Evolutionary conservation across 1,140 invertebrate species (phyloP).

Genomic region (Cyclargus thomasi): DNA sequence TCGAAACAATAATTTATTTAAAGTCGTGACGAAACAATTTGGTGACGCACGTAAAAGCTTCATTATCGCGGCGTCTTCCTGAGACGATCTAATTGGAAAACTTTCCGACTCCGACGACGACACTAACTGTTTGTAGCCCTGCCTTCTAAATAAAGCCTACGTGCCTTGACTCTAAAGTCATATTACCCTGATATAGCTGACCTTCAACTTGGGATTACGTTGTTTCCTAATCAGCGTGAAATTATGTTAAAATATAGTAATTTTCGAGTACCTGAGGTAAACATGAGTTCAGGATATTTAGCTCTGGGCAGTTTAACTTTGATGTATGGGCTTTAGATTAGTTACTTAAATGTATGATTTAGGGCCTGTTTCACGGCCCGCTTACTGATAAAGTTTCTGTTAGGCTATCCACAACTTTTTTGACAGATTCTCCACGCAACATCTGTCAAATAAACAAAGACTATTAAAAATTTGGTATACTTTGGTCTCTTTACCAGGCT

Average conservation of each 20-base stretch:
- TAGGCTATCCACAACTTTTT: too few species aligned
- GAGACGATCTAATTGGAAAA: constrained; percentile 44
- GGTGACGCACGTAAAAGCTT: constrained; percentile 9
- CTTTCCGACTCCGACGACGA: constrained; percentile 26
- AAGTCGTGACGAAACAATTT: background rate
- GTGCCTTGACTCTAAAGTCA: background rate
- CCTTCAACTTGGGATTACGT: background rate
- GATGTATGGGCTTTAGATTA: too few species aligned
- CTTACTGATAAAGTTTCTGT: too few species aligned
- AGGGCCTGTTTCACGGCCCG: too few species aligned
- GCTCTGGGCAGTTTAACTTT: too few species aligned
- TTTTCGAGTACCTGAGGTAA: background rate
- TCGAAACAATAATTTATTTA: background rate
- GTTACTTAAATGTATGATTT: too few species aligned
- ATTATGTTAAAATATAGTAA: background rate
- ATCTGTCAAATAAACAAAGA: too few species aligned
- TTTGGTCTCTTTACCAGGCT: too few species aligned
- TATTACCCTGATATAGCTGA: background rate
- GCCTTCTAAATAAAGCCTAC: background rate
- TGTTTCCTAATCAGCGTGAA: background rate
- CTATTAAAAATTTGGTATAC: too few species aligned
- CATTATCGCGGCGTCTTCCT: constrained; percentile 24
- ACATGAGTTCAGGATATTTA: too few species aligned
- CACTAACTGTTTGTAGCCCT: constrained; percentile 16
- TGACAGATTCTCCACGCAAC: too few species aligned